Conservation (phyloP, 1,140 invertebrate species). For the Drosophila tani region DNA sequence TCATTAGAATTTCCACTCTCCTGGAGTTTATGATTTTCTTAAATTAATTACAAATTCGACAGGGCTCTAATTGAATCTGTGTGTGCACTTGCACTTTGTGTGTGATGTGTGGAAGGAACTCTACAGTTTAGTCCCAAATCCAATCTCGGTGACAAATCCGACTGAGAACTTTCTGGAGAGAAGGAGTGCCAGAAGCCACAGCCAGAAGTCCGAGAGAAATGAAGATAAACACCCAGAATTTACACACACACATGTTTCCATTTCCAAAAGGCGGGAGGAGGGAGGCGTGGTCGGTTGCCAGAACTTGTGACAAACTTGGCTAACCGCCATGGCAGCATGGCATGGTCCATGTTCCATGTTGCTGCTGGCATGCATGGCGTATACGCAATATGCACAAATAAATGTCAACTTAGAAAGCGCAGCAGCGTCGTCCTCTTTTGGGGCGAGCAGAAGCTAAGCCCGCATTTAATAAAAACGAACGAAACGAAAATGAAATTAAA, state of each 20-base stretch:
- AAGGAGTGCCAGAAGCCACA: background rate
- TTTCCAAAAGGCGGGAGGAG: background rate
- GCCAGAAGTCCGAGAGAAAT: conserved; percentile 45
- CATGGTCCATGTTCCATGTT: conserved; percentile 20
- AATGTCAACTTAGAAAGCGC: conserved; percentile 75
- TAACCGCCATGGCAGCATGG: conserved; percentile 61
- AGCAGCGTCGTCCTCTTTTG: conserved; percentile 7
- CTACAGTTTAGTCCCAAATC: conserved; percentile 60
- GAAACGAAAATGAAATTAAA: conserved; percentile 72
- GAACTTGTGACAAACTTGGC: conserved; percentile 80
- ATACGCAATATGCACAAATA: conserved; percentile 79
- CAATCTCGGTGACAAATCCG: conserved; percentile 68
- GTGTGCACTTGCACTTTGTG: conserved; percentile 21
- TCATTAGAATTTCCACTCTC: conserved; percentile 61
- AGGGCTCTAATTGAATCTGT: conserved; percentile 55
- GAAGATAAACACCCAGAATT: conserved; percentile 71
- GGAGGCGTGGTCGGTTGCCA: conserved; percentile 23
- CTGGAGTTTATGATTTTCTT: conserved; percentile 62
- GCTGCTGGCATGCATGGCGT: conserved; percentile 62
- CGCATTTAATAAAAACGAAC: conserved; percentile 78
- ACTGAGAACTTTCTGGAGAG: conserved; percentile 29
- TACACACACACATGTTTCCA: conserved; percentile 44
- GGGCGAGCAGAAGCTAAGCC: conserved; percentile 35
- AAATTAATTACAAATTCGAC: conserved; percentile 75
- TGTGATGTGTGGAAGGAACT: conserved; percentile 50